Conservation (phyloP, 1,140 invertebrate genomes). For the Drosophila ambigua region DNA sequence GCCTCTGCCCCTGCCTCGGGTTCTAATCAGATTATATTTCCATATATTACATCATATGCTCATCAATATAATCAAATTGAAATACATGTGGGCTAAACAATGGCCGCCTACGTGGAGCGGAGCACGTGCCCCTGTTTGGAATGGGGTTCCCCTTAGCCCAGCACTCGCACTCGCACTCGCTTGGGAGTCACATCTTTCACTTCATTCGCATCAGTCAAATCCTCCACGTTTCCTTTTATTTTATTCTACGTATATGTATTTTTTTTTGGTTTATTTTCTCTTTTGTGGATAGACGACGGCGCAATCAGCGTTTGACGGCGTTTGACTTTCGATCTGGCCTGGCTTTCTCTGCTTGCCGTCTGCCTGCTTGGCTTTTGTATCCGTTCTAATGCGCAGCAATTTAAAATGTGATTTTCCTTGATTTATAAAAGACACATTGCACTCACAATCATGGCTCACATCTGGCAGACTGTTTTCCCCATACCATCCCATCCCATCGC, state of each 20-base stretch:
- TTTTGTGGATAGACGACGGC: slow-evolving; percentile 52
- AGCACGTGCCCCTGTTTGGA: slow-evolving; percentile 33
- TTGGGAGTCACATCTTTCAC: slow-evolving; percentile 46
- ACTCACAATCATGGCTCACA: slow-evolving; percentile 42
- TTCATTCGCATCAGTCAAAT: slow-evolving; percentile 56
- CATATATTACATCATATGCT: slow-evolving; percentile 68
- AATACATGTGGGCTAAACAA: slow-evolving; percentile 52
- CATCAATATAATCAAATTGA: slow-evolving; percentile 61
- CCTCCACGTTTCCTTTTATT: slow-evolving; percentile 33
- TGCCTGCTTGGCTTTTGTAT: slow-evolving; percentile 57
- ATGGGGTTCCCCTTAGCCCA: not conserved
- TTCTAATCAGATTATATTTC: slow-evolving; percentile 66
- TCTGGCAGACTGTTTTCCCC: slow-evolving; percentile 15
- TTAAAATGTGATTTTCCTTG: slow-evolving; percentile 77
- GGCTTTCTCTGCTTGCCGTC: not conserved
- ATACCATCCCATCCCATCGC: not conserved
- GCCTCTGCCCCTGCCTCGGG: not conserved
- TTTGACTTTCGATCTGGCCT: slow-evolving; percentile 69
- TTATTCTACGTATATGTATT: slow-evolving; percentile 10
- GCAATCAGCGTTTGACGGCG: slow-evolving; percentile 72
- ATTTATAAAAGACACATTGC: slow-evolving; percentile 81
- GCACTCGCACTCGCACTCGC: too few relatives aligned
- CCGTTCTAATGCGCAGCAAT: slow-evolving; percentile 78
- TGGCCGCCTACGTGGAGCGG: not conserved
- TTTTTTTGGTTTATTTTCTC: slow-evolving; percentile 13